Conservation (phyloP, 2,113 vertebrate species). For the Macrotis lagotis region DNA sequence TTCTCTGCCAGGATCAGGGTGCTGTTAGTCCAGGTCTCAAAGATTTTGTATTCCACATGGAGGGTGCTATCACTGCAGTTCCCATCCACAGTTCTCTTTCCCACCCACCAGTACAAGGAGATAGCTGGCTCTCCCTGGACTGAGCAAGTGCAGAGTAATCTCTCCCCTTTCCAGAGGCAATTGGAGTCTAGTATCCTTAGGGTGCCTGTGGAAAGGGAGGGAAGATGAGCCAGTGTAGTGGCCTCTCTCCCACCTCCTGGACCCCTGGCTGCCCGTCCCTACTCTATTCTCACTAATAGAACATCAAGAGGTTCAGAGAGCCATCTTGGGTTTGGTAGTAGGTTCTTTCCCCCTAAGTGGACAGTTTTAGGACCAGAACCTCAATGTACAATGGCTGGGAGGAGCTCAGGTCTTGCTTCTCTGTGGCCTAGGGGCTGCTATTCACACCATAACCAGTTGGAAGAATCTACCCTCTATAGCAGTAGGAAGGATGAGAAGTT, state of each 20-base stretch:
- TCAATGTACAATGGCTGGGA: background rate
- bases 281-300: background rate
- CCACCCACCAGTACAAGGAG: background rate
- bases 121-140: background rate
- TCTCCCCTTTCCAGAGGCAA: background rate
- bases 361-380: background rate
- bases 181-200: too few relatives aligned
- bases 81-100: too few relatives aligned
- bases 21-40: too few relatives aligned
- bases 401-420: background rate
- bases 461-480: background rate
- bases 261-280: accelerated
- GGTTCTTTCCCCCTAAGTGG: too few relatives aligned
- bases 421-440: background rate
- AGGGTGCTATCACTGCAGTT: too few relatives aligned
- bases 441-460: background rate
- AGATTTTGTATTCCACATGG: too few relatives aligned
- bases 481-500: background rate
- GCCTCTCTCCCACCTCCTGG: background rate
- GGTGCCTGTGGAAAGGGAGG: too few relatives aligned
- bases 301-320: background rate
- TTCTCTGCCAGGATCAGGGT: too few relatives aligned
- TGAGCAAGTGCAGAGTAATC: background rate
- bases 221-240: too few relatives aligned
- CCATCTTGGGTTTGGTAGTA: too few relatives aligned